Evolutionary conservation across 2,797 vertebrate genomes (phyloP), one percentile per base, ranked within the genome.

Genomic region (Lycodopsis pacificus): DNA sequence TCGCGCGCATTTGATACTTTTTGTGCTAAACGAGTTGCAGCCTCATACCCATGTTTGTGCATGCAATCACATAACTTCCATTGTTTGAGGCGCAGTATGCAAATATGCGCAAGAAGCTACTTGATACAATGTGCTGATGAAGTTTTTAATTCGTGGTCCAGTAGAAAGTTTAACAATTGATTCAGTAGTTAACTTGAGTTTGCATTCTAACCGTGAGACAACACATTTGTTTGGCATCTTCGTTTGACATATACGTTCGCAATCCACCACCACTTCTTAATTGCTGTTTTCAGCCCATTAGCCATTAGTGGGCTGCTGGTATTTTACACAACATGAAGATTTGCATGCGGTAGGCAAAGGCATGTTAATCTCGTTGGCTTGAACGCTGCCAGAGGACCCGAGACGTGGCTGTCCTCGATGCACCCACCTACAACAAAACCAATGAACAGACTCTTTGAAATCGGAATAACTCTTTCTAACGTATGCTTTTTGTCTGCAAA

Each of bases 351-450:
- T 4, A 36, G 15, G 25, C 20, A 51, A 53, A 61, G 65, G 9
- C 4, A 44, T 46, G 15, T 42, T 32, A 15, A 61, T 65, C 15
- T 74, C 53, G 27, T 20, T 25, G 22, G 30, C 34, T 68, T 61
- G 11, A 48, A 54, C 65, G 27, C 32, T 76, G 69, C 42, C 57
- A 76, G 11, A 66, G 30, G 22, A 79, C 63, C 36, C 61, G 42
- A 77, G 77, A 65, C 65, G 71, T 73, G 53, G 38, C 44, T 81
- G 65, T 79, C 48, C 65, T 68, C 64, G 49, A 71, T 73, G 44
- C 68, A 51, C n/a, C 58, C 62, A 73, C 80, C 27, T 48, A 56
- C 78, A 66, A n/a, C 36, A 62, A 25, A 64, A 54, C 22, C 53
- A 27, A 6, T 13, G 46, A 20, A 30, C 19, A 22, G 4, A 20